These are phyloP conservation scores for Siniperca undulata DNA, from an alignment of 2,797 vertebrate species.

Conservation along the genomic window DNA sequence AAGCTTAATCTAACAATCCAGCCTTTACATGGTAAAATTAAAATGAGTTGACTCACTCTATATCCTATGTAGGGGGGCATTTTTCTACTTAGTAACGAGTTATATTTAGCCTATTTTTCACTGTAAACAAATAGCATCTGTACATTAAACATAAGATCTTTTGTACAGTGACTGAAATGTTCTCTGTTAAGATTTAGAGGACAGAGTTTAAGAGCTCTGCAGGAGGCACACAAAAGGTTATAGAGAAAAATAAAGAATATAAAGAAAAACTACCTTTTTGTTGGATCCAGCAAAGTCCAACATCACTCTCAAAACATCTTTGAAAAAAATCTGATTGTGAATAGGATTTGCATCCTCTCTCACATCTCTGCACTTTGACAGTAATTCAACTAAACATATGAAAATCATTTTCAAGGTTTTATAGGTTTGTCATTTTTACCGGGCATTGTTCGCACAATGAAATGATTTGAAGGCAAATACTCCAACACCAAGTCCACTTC, in stretches of 20 bases:
- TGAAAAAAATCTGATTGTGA: neutral
- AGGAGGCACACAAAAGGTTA: neutral
- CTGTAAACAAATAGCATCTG: neutral
- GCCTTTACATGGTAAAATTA: neutral
- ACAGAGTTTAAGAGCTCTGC: neutral
- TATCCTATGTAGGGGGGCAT: neutral
- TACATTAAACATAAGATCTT: neutral
- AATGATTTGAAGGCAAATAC: neutral
- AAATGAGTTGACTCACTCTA: neutral
- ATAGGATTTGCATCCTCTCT: neutral
- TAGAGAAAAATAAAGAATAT: neutral
- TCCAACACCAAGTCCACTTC: neutral
- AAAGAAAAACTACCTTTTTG: neutral
- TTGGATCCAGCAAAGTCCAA: neutral
- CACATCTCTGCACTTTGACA: neutral
- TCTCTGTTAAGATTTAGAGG: neutral
- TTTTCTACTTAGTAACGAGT: neutral
- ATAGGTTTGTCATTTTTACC: neutral
- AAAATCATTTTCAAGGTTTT: neutral
- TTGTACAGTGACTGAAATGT: neutral
- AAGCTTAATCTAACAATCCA: constrained; percentile 6
- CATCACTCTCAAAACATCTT: neutral
- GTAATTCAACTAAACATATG: neutral
- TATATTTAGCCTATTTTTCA: neutral
- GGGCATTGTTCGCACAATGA: neutral